phyloP scores from a whole-genome alignment of 2,888 invertebrate genomes.

The Pyralis farinalis region DNA sequence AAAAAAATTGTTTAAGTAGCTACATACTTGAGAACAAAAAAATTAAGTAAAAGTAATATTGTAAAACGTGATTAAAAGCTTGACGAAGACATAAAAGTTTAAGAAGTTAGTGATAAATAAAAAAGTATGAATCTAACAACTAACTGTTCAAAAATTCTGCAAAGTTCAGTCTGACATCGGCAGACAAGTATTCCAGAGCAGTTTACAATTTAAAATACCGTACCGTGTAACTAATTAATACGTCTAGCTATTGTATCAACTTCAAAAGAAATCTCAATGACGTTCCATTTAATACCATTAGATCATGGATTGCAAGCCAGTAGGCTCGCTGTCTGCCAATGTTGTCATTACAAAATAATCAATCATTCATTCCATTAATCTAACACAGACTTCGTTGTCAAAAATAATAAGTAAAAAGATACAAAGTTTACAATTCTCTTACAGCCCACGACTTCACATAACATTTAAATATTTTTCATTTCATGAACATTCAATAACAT shows the following conservation, averaged over 20 bases:
- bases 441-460: slow-evolving; percentile 5
- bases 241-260: no score
- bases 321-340: no score
- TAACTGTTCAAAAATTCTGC: slow-evolving; percentile 16
- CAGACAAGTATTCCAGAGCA: no score
- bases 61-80: slow-evolving; percentile 21
- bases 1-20: slow-evolving; percentile 24
- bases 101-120: slow-evolving; percentile 19
- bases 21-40: slow-evolving; percentile 15
- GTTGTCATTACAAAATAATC: no score
- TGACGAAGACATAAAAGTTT: slow-evolving; percentile 9
- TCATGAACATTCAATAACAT: background rate
- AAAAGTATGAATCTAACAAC: slow-evolving; percentile 21
- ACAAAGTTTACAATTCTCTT: background rate
- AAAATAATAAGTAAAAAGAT: slow-evolving; percentile 1
- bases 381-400: background rate
- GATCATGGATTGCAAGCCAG: no score
- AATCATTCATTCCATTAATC: no score
- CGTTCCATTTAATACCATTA: no score
- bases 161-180: slow-evolving; percentile 53
- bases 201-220: no score
- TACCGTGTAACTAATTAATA: no score
- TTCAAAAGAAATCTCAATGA: no score
- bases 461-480: background rate
- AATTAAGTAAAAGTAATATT: slow-evolving; percentile 23